These are phyloP conservation scores for Cyclura pinguis DNA, from an alignment of 2,797 vertebrate species.

Conservation along the genomic window DNA sequence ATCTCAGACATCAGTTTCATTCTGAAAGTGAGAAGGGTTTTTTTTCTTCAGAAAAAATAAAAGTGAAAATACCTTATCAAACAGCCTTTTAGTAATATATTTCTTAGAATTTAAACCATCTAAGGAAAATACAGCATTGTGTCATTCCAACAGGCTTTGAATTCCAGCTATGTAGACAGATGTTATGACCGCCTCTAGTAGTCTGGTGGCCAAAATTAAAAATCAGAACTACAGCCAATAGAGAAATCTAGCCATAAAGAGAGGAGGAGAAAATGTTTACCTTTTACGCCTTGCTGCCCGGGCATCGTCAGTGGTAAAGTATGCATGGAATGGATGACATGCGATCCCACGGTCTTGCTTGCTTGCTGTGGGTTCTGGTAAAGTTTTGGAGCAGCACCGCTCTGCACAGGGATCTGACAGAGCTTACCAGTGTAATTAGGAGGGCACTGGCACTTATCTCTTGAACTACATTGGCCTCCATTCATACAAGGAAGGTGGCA, in stretches of 20 bases:
- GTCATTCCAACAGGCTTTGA: neutral
- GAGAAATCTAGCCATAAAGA: slow-evolving; percentile 2
- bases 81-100: neutral
- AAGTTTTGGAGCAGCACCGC: slow-evolving; percentile 79
- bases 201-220: slow-evolving; percentile 1
- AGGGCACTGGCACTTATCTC: slow-evolving; percentile 97
- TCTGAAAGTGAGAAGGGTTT: slow-evolving; percentile 32
- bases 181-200: neutral
- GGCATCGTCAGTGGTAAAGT: slow-evolving; percentile 94
- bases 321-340: slow-evolving; percentile 92
- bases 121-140: slow-evolving; percentile 15
- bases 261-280: slow-evolving; percentile 76
- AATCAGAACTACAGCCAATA: slow-evolving; percentile 15
- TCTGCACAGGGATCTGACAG: slow-evolving; percentile 91
- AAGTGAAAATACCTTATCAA: slow-evolving; percentile 38
- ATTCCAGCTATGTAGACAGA: slow-evolving; percentile 9
- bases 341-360: slow-evolving; percentile 81
- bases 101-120: slow-evolving; percentile 42
- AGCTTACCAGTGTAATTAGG: slow-evolving; percentile 96
- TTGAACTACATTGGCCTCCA: slow-evolving; percentile 93
- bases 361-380: slow-evolving; percentile 80
- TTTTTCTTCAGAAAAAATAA: neutral
- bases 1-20: slow-evolving; percentile 14
- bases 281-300: slow-evolving; percentile 88
- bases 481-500: slow-evolving; percentile 98